Evolutionary conservation across 2,888 invertebrate genomes (phyloP), one percentile per base, ranked within the genome.

Genomic region (Seira musarum): DNA sequence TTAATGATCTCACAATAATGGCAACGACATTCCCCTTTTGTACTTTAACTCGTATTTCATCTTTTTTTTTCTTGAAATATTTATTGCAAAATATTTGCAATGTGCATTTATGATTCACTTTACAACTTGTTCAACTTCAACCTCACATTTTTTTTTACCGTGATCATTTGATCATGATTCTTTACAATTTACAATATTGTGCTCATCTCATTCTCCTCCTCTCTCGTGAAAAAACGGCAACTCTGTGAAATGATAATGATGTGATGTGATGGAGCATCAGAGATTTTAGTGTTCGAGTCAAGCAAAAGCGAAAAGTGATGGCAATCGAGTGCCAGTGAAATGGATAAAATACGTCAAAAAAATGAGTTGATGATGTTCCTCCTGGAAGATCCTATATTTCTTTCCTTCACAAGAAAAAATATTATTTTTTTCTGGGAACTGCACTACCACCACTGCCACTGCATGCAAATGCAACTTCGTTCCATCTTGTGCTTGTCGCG

Each of bases 391-490:
- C 57, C n/a, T 57, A 3, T 57, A 3, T 57, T 57, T 57, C 57
- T 24, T 66, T 73, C 57, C 66, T 35, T 73, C 73, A 65, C 73
- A 73, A 53, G n/a, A n/a, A n/a, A n/a, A n/a, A n/a, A n/a, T n/a
- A n/a, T n/a, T n/a, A n/a, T n/a, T n/a, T n/a, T n/a, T n/a, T n/a
- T n/a, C n/a, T n/a, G n/a, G n/a, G n/a, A n/a, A n/a, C n/a, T n/a
- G n/a, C n/a, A n/a, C n/a, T n/a, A n/a, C n/a, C n/a, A n/a, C n/a
- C n/a, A n/a, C n/a, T n/a, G n/a, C n/a, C n/a, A n/a, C n/a, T n/a
- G n/a, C n/a, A n/a, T n/a, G n/a, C n/a, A n/a, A n/a, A n/a, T n/a
- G n/a, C n/a, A n/a, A n/a, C n/a, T n/a, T n/a, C n/a, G n/a, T n/a
- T n/a, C n/a, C n/a, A n/a, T n/a, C n/a, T n/a, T n/a, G n/a, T n/a